Base-by-base conservation (phyloP, 2,888 invertebrate species). In the Caenorhabditis sp. region DNA sequence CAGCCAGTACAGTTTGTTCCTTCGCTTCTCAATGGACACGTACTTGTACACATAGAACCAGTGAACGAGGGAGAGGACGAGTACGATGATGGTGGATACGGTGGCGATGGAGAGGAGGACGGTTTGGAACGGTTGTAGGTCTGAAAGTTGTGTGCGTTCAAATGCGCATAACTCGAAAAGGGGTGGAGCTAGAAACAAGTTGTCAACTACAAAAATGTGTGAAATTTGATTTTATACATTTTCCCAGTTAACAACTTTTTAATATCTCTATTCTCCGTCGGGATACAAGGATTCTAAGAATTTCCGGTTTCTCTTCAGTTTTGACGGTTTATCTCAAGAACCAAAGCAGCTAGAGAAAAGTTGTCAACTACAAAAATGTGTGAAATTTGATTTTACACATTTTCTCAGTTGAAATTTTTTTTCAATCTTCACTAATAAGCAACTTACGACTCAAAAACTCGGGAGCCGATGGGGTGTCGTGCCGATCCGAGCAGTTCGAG, bases 1-100 rank as follows among this genome's bases (percentile, higher is more conserved):
- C 28, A 91, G 85, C 83, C 90, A 89, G 79, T 91, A 91, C 8
- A 91, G 79, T 79, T 91, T 91, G 81, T 91, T 91, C 26, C 89
- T 79, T 31, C 91, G 84, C 22, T 89, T 87, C 59, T 91, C 91
- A 38, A 87, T 87, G 10, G 90, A 89, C 19, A 91, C 88, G 70
- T 88, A 89, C 47, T 85, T 87, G 47, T 86, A 88, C 54, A 88
- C 85, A 31, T 80, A 86, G 47, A 64, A 82, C 86, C 89, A 90
- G 35, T 90, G 89, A 19, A 89, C 44, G 1, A 88, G 59, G 22
- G 88, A 89, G 3, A 90, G 61, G 10, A 76, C n/a, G 19, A 89
- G 73, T 16, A 88, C 85, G 16, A 89, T 76, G 12, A 85, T 26
- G 1, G 90, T 90, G 19, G 86, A 87, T 22, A 77, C 68, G 24